Percentiles rank a stretch among this genome's conserved stretches.
phyloP scores from a whole-genome alignment of 2,888 invertebrate species.

The Sinhomidia bicolor region DNA sequence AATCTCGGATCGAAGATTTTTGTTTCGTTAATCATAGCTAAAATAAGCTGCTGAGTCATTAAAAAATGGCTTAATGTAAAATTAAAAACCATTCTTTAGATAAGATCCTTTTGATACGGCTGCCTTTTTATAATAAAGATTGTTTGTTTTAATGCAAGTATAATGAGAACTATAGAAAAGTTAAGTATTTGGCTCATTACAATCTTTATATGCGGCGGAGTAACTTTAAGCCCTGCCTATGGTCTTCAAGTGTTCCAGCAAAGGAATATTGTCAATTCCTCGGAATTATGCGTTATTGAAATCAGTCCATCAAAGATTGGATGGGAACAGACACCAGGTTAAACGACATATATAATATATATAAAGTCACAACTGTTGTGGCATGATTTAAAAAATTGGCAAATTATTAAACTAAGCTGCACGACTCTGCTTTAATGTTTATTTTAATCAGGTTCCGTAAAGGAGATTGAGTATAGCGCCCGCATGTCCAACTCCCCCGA shows the following conservation, averaged over 20 bases:
- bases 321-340: slow-evolving; percentile 78
- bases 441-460: slow-evolving; percentile 73
- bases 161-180: slow-evolving; percentile 1
- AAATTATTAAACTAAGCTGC: no score
- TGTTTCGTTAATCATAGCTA: neutral
- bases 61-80: no score
- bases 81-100: no score
- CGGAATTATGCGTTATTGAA: slow-evolving; percentile 77
- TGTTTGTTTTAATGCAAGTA: no score
- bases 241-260: slow-evolving; percentile 77
- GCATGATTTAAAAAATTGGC: no score
- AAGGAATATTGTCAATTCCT: slow-evolving; percentile 77
- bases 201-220: neutral
- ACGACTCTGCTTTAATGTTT: no score
- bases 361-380: no score
- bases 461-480: slow-evolving; percentile 78
- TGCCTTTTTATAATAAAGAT: no score
- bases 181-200: slow-evolving; percentile 27
- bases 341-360: no score
- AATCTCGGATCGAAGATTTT: neutral
- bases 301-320: slow-evolving; percentile 75
- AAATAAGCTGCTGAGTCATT: no score
- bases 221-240: neutral
- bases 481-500: slow-evolving; percentile 87
- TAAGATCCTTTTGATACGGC: no score